Evolutionary conservation across 2,888 invertebrate genomes (phyloP).

Genomic region (Ganaspis brasiliensis): DNA sequence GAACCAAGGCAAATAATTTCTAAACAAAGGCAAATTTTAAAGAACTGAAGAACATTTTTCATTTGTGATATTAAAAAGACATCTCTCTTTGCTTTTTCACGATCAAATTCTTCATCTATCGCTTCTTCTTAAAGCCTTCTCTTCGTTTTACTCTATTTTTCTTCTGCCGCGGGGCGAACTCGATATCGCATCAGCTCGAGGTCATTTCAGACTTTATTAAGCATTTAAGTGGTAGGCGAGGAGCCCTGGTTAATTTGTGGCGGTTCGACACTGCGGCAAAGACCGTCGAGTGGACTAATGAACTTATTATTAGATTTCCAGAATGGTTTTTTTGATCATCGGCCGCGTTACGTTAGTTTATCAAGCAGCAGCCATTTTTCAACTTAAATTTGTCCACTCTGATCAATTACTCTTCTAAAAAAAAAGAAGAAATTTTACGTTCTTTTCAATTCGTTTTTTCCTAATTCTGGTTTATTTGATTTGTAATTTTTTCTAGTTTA

Average conservation of each 20-base stretch:
- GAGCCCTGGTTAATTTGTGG: slow-evolving; percentile 62
- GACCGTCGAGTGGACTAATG: slow-evolving; percentile 65
- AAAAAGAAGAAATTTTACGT: background rate
- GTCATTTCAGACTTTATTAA: slow-evolving; percentile 62
- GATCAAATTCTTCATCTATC: slow-evolving; percentile 36
- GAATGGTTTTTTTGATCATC: slow-evolving; percentile 39
- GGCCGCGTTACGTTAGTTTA: slow-evolving; percentile 2
- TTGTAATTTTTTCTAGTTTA: background rate
- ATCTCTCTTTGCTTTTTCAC: slow-evolving; percentile 18
- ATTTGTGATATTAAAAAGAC: too few relatives aligned
- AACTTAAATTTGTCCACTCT: slow-evolving; percentile 1
- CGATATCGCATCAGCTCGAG: slow-evolving; percentile 54
- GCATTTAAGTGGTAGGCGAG: slow-evolving; percentile 61
- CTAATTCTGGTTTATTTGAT: background rate
- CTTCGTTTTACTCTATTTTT: slow-evolving; percentile 38
- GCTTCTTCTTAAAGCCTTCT: slow-evolving; percentile 18
- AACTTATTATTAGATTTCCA: slow-evolving; percentile 74
- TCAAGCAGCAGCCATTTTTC: slow-evolving; percentile 11
- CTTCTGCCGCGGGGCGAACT: slow-evolving; percentile 15
- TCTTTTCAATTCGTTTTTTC: background rate
- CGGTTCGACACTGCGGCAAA: slow-evolving; percentile 49
- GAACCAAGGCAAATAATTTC: too few relatives aligned
- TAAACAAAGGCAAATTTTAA: too few relatives aligned
- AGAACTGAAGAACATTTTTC: too few relatives aligned
- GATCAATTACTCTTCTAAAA: slow-evolving; percentile 9